Base-by-base conservation (phyloP, 1,140 invertebrate species). In the Apis florea region DNA sequence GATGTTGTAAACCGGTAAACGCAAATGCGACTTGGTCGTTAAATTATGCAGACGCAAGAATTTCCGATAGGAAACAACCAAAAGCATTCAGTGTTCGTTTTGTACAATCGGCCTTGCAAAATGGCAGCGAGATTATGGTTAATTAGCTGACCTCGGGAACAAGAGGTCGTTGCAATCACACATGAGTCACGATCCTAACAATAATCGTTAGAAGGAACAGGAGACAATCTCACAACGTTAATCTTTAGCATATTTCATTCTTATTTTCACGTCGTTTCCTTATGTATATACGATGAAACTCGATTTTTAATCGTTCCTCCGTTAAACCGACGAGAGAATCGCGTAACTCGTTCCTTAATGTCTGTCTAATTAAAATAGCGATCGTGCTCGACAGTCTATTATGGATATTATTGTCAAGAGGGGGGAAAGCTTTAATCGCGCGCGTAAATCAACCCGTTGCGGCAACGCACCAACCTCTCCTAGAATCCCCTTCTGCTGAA, bases 71-170 rank as follows among this genome's bases (percentile, higher is more conserved):
- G 63, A 80, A 76, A 68, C 84, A 80, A 66, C 63, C 79, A 79
- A 81, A 69, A 77, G 70, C 76, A 63, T 26, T 63, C 68, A 53
- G 17, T 79, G 81, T 63, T 73, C 76, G 72, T 84, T 89, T 80
- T 82, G 87, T 87, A 89, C 89, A 90, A 90, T 89, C 85, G 77
- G 76, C 64, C 82, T 86, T 73, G 85, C 83, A 90, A 90, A 87
- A 78, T 85, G 83, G 77, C 85, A 80, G 77, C 66, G 61, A 40
- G 77, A 88, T 84, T 84, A 85, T 84, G 81, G 82, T 85, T 90
- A 90, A 91, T 91, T 90, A 90, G 74, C 83, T 86, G 85, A 91
- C 88, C 89, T 69, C 82, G 70, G 61, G 73, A 86, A 84, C 82
- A 77, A 83, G 68, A 67, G 76, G 58, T 84, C 61, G 26, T 53